A percentile compares a stretch with the other conserved stretches of the same genome.
phyloP scores from a whole-genome alignment of 2,797 vertebrate species.

The Anguilla obscura region DNA sequence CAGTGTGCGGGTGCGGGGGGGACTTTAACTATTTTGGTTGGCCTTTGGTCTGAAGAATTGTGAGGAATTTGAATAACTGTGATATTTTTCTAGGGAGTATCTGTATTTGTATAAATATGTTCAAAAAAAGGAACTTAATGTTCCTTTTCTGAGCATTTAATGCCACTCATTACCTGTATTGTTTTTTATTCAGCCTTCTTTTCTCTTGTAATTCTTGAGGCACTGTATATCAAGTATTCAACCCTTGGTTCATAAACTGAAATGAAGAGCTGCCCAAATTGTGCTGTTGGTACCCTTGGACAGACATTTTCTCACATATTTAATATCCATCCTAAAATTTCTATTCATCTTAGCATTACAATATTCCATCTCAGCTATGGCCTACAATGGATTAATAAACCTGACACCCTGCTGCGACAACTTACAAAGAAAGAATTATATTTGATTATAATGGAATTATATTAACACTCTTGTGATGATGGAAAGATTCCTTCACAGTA shows the following conservation, averaged over 20 bases:
- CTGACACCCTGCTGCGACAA: background rate
- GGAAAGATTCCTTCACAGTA: background rate
- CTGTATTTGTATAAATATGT: too few relatives aligned
- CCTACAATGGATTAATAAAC: background rate
- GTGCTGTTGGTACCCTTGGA: background rate
- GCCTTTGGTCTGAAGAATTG: too few relatives aligned
- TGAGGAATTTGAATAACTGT: too few relatives aligned
- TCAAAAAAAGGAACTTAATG: too few relatives aligned
- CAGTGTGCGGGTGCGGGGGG: too few relatives aligned
- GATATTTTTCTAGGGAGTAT: too few relatives aligned
- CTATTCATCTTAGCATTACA: background rate
- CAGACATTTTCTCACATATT: background rate
- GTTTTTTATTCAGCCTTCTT: too few relatives aligned
- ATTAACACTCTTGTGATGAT: background rate
- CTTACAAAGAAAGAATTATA: background rate
- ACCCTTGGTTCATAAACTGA: background rate
- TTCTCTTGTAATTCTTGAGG: too few relatives aligned
- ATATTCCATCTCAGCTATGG: background rate
- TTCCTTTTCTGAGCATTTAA: too few relatives aligned
- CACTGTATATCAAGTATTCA: background rate
- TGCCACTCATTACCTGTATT: too few relatives aligned
- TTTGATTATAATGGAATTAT: conserved; percentile 1
- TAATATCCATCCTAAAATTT: background rate
- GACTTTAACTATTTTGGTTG: too few relatives aligned
- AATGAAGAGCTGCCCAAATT: background rate